A percentile compares a stretch with the other conserved stretches of the same genome.
phyloP scores from a whole-genome alignment of 2,888 invertebrate species.

The Drosophila incognita region DNA sequence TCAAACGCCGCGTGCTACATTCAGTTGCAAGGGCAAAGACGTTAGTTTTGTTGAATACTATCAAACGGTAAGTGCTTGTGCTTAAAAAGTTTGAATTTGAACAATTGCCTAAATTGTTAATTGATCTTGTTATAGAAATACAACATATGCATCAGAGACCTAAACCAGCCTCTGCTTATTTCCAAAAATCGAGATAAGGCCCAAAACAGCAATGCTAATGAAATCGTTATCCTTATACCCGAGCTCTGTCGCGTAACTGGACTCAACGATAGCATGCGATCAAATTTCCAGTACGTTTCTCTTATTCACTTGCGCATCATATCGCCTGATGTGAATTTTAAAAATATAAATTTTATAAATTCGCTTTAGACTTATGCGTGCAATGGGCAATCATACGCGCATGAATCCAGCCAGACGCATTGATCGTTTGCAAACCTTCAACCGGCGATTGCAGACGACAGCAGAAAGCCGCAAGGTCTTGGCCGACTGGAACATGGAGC shows the following conservation, averaged over 20 bases:
- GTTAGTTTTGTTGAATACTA: slow-evolving; percentile 89
- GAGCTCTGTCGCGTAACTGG: slow-evolving; percentile 95
- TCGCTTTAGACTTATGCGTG: slow-evolving; percentile 86
- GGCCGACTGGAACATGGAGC: slow-evolving; percentile 89
- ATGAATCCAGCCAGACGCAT: slow-evolving; percentile 91
- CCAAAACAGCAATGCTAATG: slow-evolving; percentile 88
- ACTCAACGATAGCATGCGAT: slow-evolving; percentile 89
- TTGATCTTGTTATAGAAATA: slow-evolving; percentile 87
- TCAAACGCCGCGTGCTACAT: slow-evolving; percentile 87
- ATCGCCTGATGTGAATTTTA: not conserved
- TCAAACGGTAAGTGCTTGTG: slow-evolving; percentile 85
- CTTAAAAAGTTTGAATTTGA: not conserved
- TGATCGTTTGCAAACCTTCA: slow-evolving; percentile 89
- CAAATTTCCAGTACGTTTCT: slow-evolving; percentile 87
- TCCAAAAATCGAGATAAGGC: slow-evolving; percentile 90
- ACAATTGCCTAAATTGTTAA: not conserved
- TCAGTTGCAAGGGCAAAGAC: slow-evolving; percentile 87
- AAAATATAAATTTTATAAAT: not conserved
- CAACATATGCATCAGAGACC: slow-evolving; percentile 88
- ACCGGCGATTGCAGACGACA: slow-evolving; percentile 87
- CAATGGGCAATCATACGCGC: slow-evolving; percentile 90
- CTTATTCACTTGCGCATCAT: too few relatives aligned
- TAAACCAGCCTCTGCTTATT: slow-evolving; percentile 91
- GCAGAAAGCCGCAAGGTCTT: slow-evolving; percentile 87
- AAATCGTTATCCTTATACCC: slow-evolving; percentile 90